phyloP scores from a whole-genome alignment of 2,888 invertebrate genomes.

The Dione vanillae region DNA sequence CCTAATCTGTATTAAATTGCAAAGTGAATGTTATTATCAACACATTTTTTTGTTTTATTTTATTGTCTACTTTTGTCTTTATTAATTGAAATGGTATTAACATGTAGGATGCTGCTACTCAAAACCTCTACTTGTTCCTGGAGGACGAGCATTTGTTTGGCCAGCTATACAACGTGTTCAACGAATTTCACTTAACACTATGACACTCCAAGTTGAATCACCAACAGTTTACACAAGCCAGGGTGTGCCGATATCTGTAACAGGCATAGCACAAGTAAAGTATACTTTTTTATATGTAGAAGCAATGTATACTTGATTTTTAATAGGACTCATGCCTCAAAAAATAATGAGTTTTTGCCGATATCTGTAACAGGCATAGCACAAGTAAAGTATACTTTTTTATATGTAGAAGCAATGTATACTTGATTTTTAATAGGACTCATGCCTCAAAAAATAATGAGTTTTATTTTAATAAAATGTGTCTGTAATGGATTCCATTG shows the following conservation, averaged over 20 bases:
- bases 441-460: too few relatives aligned
- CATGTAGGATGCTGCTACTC: conserved; percentile 95
- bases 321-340: too few relatives aligned
- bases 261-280: conserved; percentile 96
- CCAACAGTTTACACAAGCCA: conserved; percentile 98
- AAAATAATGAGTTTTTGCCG: conserved; percentile 80
- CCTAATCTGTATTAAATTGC: not conserved
- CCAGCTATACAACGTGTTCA: conserved; percentile 94
- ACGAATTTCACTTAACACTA: conserved; percentile 97
- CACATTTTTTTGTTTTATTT: not conserved
- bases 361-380: conserved; percentile 99
- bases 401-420: too few relatives aligned
- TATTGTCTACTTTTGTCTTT: not conserved
- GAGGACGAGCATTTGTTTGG: conserved; percentile 99
- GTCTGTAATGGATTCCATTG: not conserved
- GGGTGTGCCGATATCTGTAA: conserved; percentile 98
- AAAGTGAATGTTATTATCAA: not conserved
- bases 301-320: too few relatives aligned
- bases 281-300: not conserved
- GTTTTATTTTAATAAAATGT: not conserved
- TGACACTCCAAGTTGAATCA: conserved; percentile 98
- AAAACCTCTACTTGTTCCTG: conserved; percentile 96
- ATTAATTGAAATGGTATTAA: conserved; percentile 8
- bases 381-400: conserved; percentile 86
- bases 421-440: too few relatives aligned